Percentiles rank a stretch among this genome's conserved stretches.
phyloP scores from a whole-genome alignment of 2,888 invertebrate species.

The Lasioglossum morio region DNA sequence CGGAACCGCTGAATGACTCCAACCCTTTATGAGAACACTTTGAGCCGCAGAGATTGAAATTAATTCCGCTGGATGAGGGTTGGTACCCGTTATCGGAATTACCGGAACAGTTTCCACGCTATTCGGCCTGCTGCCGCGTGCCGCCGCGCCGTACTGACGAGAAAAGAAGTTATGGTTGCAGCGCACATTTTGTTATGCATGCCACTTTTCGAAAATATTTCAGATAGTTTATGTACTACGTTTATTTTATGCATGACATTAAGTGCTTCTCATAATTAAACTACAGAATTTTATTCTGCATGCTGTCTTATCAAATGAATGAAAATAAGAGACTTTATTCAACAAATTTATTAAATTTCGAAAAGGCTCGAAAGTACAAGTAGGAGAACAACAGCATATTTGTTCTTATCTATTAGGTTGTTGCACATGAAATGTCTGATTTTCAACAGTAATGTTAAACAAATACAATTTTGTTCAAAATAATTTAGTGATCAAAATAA shows the following conservation, averaged over 20 bases:
- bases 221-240: too few species aligned
- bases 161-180: background rate
- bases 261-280: background rate
- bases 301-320: background rate
- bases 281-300: background rate
- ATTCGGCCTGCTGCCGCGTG: background rate
- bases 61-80: constrained; percentile 42
- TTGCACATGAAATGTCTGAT: too few species aligned
- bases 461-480: too few species aligned
- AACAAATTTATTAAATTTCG: too few species aligned
- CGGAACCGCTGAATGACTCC: constrained; percentile 48
- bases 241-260: too few species aligned
- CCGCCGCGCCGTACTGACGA: background rate
- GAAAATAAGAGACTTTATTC: too few species aligned
- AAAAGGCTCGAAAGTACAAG: too few species aligned
- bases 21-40: constrained; percentile 48
- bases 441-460: too few species aligned
- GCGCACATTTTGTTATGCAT: background rate
- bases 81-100: constrained; percentile 37
- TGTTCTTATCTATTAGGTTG: too few species aligned
- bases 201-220: background rate
- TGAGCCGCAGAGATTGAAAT: constrained; percentile 57
- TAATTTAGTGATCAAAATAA: too few species aligned
- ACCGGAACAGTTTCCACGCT: background rate
- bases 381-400: too few species aligned